Evolutionary conservation across 2,797 vertebrate species (phyloP).

Genomic region (Xenentodon cancila): DNA sequence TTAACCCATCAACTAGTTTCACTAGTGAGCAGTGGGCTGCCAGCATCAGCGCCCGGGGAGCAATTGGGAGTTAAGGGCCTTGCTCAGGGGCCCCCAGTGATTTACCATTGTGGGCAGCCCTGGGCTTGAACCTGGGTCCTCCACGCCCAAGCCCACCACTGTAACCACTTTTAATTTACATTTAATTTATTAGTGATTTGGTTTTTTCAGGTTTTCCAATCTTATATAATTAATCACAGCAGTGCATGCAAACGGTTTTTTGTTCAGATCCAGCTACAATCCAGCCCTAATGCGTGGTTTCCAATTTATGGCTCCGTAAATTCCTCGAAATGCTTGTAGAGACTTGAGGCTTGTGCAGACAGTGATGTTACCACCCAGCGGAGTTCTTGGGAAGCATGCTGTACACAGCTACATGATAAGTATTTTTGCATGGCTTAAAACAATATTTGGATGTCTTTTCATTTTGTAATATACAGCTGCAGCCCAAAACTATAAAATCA

Average conservation of each 20-base stretch:
- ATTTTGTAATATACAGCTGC: not conserved
- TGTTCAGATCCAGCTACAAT: conserved; percentile 41
- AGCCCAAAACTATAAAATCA: not conserved
- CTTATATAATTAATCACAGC: conserved; percentile 18
- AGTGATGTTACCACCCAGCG: not conserved
- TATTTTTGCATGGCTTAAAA: conserved; percentile 1
- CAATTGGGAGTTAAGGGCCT: no score
- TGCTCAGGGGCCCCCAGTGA: no score
- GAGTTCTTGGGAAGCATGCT: conserved; percentile 2
- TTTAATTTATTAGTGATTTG: no score
- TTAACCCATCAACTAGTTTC: no score
- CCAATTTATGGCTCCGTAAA: conserved; percentile 49
- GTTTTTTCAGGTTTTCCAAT: not conserved
- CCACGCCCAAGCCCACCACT: no score
- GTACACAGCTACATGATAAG: not conserved
- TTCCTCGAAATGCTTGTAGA: conserved; percentile 42
- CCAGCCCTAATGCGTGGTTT: conserved; percentile 39
- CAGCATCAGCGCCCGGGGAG: no score
- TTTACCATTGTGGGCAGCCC: no score
- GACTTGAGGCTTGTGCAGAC: conserved; percentile 16
- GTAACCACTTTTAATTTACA: no score
- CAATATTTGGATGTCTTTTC: not conserved
- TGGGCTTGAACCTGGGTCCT: no score
- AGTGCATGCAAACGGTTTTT: not conserved
- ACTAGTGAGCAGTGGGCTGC: no score